phyloP scores from a whole-genome alignment of 1,140 invertebrate genomes.

The Belonocnema kinseyi region DNA sequence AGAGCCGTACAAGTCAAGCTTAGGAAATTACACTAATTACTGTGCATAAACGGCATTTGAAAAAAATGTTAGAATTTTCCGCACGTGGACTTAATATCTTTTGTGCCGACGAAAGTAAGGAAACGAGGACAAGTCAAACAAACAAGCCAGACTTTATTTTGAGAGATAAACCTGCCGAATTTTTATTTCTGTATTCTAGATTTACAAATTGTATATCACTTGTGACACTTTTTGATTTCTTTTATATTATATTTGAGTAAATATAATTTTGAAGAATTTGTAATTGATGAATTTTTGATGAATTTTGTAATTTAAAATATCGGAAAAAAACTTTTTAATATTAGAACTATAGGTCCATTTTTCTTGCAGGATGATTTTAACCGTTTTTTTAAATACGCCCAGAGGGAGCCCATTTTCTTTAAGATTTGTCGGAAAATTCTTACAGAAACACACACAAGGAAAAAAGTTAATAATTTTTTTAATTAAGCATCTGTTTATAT shows the following conservation, averaged over 20 bases:
- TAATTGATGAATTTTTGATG: too few relatives aligned
- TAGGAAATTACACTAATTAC: conserved; percentile 3
- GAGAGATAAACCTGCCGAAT: neutral
- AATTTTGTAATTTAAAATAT: too few relatives aligned
- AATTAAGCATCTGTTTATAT: too few relatives aligned
- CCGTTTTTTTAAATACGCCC: too few relatives aligned
- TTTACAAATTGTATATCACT: neutral
- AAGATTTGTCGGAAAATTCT: too few relatives aligned
- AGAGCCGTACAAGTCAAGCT: neutral
- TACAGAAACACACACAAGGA: too few relatives aligned
- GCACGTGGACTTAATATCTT: conserved; percentile 12
- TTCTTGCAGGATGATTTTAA: too few relatives aligned
- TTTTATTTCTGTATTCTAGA: neutral
- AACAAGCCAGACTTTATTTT: conserved; percentile 10
- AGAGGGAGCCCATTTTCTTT: too few relatives aligned
- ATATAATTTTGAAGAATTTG: too few relatives aligned
- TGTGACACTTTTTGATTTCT: neutral
- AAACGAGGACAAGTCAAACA: conserved; percentile 16
- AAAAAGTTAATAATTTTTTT: too few relatives aligned
- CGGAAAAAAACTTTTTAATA: too few relatives aligned
- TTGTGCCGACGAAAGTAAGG: neutral
- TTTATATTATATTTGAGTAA: neutral
- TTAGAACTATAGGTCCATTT: too few relatives aligned
- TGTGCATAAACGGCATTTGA: conserved; percentile 8
- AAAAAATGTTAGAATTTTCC: conserved; percentile 22